Percentiles rank a stretch among this genome's conserved stretches.
These are phyloP conservation scores for Butorides virescens DNA, from an alignment of 2,113 vertebrate species.

Conservation along the genomic window DNA sequence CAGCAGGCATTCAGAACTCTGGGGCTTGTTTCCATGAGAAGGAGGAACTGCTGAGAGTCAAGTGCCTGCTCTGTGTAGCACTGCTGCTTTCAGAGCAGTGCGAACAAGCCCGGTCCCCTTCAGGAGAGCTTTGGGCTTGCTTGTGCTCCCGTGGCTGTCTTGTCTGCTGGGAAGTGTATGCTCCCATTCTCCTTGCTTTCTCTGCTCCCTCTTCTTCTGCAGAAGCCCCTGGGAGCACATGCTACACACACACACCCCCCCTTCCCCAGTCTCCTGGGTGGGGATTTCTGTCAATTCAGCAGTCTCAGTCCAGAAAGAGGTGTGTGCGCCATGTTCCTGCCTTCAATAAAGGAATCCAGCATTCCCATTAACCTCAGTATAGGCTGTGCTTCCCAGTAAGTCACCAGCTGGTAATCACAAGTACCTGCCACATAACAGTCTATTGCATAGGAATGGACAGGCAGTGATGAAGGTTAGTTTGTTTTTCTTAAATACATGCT, in stretches of 20 bases:
- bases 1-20: neutral
- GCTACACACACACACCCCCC: neutral
- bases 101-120: neutral
- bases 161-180: neutral
- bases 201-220: neutral
- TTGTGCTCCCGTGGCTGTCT: neutral
- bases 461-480: neutral
- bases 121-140: neutral
- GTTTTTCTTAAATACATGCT: neutral
- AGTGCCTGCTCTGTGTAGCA: neutral
- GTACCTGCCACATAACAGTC: neutral
- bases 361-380: neutral
- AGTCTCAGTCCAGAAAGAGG: neutral
- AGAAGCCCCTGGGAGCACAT: neutral
- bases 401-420: neutral
- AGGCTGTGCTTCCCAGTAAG: neutral
- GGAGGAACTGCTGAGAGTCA: neutral
- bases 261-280: neutral
- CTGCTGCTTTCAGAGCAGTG: neutral
- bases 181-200: neutral
- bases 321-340: rapidly evolving
- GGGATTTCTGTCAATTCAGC: neutral
- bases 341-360: neutral
- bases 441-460: neutral
- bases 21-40: neutral